phyloP scores from a whole-genome alignment of 2,888 invertebrate genomes.

The Nephrotoma guestfalica region DNA sequence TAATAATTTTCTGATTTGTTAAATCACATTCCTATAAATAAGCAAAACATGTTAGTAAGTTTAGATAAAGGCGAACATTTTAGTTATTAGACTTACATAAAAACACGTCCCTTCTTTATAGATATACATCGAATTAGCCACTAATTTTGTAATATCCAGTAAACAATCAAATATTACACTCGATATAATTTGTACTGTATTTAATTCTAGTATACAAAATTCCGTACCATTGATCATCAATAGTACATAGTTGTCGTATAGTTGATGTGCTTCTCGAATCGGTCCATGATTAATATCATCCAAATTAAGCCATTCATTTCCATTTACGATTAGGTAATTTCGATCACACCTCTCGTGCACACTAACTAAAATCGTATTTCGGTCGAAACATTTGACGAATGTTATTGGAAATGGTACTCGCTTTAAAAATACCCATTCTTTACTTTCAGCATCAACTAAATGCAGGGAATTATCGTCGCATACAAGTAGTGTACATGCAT shows the following conservation, averaged over 20 bases:
- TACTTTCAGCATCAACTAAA: not conserved
- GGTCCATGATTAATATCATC: not conserved
- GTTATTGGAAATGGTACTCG: not conserved
- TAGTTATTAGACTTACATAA: not conserved
- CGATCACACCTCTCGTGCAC: not conserved
- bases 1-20: not conserved
- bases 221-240: not conserved
- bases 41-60: not conserved
- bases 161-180: not conserved
- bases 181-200: not conserved
- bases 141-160: not conserved
- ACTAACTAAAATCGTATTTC: not conserved
- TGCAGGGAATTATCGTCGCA: not conserved
- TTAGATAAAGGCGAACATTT: not conserved
- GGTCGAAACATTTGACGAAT: not conserved
- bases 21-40: not conserved
- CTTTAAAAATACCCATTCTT: not conserved
- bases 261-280: not conserved
- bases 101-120: not conserved
- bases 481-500: not conserved
- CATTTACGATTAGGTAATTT: not conserved
- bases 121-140: not conserved
- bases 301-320: not conserved
- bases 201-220: not conserved
- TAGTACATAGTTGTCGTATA: not conserved